Percentiles rank a stretch among this genome's conserved stretches.
Evolutionary conservation across 2,888 invertebrate species (phyloP).

Genomic region (Drosophila melanosoma): DNA sequence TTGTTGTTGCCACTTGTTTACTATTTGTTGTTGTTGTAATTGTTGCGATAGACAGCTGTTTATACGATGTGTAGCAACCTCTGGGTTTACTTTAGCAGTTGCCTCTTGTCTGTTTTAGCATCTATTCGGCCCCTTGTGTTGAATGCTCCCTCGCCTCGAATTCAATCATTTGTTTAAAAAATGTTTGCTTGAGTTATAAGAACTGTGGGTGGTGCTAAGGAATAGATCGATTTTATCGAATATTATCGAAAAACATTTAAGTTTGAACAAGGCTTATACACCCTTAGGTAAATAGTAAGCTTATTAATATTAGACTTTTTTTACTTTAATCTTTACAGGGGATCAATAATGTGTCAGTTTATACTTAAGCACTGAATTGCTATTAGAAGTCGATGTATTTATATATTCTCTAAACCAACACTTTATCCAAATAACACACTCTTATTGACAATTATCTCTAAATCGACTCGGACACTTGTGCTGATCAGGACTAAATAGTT

Average conservation of each 20-base stretch:
- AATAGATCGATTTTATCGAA: constrained; percentile 2
- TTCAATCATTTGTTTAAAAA: constrained; percentile 35
- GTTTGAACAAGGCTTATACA: background rate
- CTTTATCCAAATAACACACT: too few species aligned
- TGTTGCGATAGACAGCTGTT: constrained; percentile 32
- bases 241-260: constrained; percentile 2
- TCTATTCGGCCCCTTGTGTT: constrained; percentile 26
- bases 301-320: background rate
- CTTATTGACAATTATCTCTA: too few species aligned
- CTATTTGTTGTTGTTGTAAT: constrained; percentile 17
- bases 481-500: background rate
- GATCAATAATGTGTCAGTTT: background rate
- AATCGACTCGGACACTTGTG: too few species aligned
- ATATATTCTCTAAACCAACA: too few species aligned
- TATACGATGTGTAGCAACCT: constrained; percentile 7
- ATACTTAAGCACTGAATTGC: too few species aligned
- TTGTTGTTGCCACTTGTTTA: background rate
- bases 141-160: constrained; percentile 28
- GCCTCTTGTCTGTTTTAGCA: constrained; percentile 9
- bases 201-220: constrained; percentile 30
- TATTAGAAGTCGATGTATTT: too few species aligned
- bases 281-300: background rate
- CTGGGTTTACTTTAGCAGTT: constrained; percentile 16
- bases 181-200: constrained; percentile 40
- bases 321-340: too few species aligned